phyloP scores from a whole-genome alignment of 1,140 invertebrate genomes.

The Bombus turneri region DNA sequence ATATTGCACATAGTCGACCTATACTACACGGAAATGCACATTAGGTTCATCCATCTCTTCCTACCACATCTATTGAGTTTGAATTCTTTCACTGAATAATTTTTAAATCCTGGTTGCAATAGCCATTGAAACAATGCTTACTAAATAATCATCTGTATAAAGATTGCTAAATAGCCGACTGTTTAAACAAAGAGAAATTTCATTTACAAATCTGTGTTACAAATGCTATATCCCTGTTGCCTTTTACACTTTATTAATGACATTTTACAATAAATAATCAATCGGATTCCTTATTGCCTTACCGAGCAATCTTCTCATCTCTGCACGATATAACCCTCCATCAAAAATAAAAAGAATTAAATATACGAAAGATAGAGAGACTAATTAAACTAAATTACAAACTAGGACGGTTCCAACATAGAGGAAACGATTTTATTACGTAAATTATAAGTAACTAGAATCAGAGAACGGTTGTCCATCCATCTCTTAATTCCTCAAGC shows the following conservation, averaged over 20 bases:
- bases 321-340: too few species aligned
- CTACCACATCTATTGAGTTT: background rate
- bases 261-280: too few species aligned
- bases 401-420: background rate
- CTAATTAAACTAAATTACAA: background rate
- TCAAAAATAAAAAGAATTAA: background rate
- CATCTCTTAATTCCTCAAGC: background rate
- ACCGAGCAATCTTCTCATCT: too few species aligned
- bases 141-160: background rate
- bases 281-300: too few species aligned
- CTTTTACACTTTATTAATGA: too few species aligned
- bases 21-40: background rate
- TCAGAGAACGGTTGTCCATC: background rate
- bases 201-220: too few species aligned
- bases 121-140: too few species aligned
- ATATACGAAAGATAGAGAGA: background rate
- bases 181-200: background rate
- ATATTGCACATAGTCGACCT: conserved; percentile 41
- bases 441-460: background rate
- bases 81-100: background rate
- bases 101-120: background rate
- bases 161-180: background rate
- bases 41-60: conserved; percentile 9
- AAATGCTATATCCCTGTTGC: too few species aligned
- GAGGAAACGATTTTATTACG: background rate